Evolutionary conservation across 1,140 invertebrate species (phyloP), one percentile per base, ranked within the genome.

Genomic region (Macrobrachium rosenbergii): DNA sequence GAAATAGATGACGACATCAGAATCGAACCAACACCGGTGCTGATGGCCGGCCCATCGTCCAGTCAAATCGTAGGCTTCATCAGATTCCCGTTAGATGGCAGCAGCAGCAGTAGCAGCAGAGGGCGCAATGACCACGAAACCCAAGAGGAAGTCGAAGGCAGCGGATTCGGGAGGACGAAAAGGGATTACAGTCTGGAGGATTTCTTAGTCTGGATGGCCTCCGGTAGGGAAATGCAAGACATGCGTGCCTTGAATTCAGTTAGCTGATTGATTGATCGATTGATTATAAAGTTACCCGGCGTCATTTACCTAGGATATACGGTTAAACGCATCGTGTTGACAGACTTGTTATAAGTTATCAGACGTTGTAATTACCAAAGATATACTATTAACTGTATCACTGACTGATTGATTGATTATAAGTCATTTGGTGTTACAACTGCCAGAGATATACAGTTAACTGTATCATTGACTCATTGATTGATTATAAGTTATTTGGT

Each of bases 121-220:
- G 17, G 77, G 16, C 19, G 17, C 6, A 62, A 5, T 19, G 43
- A 62, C 21, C 19, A 79, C 3, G 62, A 58, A 1, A 11, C 11
- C 23, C n/a, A 59, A n/a, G 58, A 43, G 58, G 52, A 37, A 23
- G 64, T 14, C 14, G 59, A 69, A 11, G 45, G 78, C 17, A 79
- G 59, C 45, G 78, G 64, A 5, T 11, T 62, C 8, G 78, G 67
- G 17, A 80, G 84, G 69, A 16, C 62, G 19, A 87, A 87, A 69
- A 43, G 84, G 45, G 78, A 87, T 8, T 87, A 87, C 69, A 87
- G 84, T 67, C 59, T 87, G 2, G 84, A 87, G 78, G 84, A 87
- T 23, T 87, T 87, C 52, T 58, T 87, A 10, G 17, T 87, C 10
- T 87, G 84, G 84, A 80, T 81, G 28, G 76, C 84, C 16, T 87